Base-by-base conservation (phyloP, 2,797 vertebrate genomes). In the Falco rusticolus region DNA sequence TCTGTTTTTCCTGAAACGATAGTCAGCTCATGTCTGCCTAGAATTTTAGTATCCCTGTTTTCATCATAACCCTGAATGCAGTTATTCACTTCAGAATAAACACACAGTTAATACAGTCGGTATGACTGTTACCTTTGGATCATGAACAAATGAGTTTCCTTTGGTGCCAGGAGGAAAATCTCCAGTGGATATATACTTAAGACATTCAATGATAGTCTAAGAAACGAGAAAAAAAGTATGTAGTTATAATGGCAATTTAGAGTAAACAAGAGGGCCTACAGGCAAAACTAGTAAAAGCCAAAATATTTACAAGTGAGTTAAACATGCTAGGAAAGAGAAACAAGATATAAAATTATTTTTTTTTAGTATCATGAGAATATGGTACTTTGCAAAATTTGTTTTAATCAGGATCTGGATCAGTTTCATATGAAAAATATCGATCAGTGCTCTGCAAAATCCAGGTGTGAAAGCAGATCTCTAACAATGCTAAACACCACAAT, bases 121-220 rank as follows among this genome's bases (percentile, higher is more conserved):
- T 45, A 13, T 2, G n/a, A 61, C 43, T 86, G 96, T 97, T 98
- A 99, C 99, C 99, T 99, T 99, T 88, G 99, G 99, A 97, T 99
- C 99, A 50, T 99, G 99, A 85, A 99, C 99, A 98, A 99, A 99
- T 17, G 99, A 99, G 84, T 98, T 98, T 95, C 99, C 99, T 98
- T 99, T 99, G 57, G 99, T 99, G 94, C 99, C 99, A 84, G 99
- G 99, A 78, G 99, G 99, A 95, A 99, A 99, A 97, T 99, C 99
- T 75, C 99, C 99, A 70, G 99, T 98, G 86, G 98, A 99, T 90
- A 99, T 98, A 84, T 99, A 99, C 93, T 98, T 99, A 29, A 99
- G 98, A 90, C 99, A 99, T 97, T 99, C 99, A 93, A 99, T 99
- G 81, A 99, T 99, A 74, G 99, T 99, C 99, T 99, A 97, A 81